Conservation (phyloP, 1,140 invertebrate species). For the Battus philenor region DNA sequence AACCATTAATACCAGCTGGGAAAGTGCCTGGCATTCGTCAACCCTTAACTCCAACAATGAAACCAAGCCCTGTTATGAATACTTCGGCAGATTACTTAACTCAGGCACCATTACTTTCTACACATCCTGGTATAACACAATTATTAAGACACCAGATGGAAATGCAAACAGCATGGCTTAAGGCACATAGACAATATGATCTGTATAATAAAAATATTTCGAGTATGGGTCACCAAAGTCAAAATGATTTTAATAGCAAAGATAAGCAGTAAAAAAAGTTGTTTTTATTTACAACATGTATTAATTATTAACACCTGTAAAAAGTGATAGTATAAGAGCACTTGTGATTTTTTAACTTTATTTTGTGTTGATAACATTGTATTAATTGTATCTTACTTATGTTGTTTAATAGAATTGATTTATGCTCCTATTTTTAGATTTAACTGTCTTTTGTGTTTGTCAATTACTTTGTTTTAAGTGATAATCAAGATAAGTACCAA, state of each 20-base stretch:
- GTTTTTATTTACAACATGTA: conserved; percentile 15
- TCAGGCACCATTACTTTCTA: conserved; percentile 38
- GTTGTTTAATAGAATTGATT: no score
- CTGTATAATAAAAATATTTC: conserved; percentile 57
- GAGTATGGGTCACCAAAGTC: conserved; percentile 47
- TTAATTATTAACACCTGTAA: conserved; percentile 1
- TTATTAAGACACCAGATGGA: conserved; percentile 54
- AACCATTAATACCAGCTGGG: conserved; percentile 39
- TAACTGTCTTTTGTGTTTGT: no score
- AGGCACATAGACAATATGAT: conserved; percentile 55
- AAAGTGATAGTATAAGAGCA: conserved; percentile 10
- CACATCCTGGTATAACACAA: conserved; percentile 35
- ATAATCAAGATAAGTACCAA: no score
- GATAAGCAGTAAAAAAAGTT: conserved; percentile 45
- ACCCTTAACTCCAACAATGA: conserved; percentile 42
- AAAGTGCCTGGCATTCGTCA: conserved; percentile 45
- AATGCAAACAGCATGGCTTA: conserved; percentile 55
- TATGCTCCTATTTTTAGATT: no score
- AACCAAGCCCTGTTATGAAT: conserved; percentile 35
- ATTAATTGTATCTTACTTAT: no score
- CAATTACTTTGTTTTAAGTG: no score
- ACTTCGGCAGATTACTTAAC: conserved; percentile 44
- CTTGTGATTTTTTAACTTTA: conserved; percentile 13
- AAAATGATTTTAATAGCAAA: conserved; percentile 61
- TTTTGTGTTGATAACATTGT: no score